A percentile compares a stretch with the other conserved stretches of the same genome.
Evolutionary conservation across 2,113 vertebrate species (phyloP).

Genomic region (Melanostigma gelatinosum): DNA sequence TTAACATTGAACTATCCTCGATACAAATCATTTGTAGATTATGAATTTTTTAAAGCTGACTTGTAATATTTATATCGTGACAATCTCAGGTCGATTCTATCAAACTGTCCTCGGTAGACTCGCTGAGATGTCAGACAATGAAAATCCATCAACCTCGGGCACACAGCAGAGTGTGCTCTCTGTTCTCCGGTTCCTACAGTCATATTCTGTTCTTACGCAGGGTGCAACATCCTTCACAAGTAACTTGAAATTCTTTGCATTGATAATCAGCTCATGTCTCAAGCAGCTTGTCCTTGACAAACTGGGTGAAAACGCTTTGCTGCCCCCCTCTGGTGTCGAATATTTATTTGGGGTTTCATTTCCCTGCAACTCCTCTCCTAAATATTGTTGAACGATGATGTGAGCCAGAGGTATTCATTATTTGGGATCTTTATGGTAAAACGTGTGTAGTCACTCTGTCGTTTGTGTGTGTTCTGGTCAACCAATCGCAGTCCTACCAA

Average conservation of each 20-base stretch:
- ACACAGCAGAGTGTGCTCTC: background rate
- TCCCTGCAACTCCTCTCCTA: background rate
- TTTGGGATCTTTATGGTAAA: constrained; percentile 11
- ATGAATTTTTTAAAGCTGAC: background rate
- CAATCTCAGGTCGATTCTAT: background rate
- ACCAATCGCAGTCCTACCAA: constrained; percentile 81
- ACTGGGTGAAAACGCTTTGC: constrained; percentile 20
- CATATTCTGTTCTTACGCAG: background rate
- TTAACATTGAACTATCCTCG: background rate
- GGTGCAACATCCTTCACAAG: constrained; percentile 1
- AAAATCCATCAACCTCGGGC: constrained; percentile 8
- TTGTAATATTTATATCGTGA: background rate
- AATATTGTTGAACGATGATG: constrained; percentile 11
- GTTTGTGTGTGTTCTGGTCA: constrained; percentile 12
- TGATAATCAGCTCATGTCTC: constrained; percentile 41
- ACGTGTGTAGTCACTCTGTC: background rate
- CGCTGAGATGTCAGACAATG: background rate
- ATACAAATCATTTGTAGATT: background rate
- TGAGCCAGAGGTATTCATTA: background rate
- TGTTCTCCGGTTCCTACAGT: background rate
- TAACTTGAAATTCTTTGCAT: constrained; percentile 24
- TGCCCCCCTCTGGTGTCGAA: constrained; percentile 51
- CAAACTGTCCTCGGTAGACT: background rate
- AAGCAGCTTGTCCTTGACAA: constrained; percentile 37
- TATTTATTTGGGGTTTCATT: constrained; percentile 19